Conservation (phyloP, 2,113 vertebrate genomes). For the Bambusicola thoracicus region DNA sequence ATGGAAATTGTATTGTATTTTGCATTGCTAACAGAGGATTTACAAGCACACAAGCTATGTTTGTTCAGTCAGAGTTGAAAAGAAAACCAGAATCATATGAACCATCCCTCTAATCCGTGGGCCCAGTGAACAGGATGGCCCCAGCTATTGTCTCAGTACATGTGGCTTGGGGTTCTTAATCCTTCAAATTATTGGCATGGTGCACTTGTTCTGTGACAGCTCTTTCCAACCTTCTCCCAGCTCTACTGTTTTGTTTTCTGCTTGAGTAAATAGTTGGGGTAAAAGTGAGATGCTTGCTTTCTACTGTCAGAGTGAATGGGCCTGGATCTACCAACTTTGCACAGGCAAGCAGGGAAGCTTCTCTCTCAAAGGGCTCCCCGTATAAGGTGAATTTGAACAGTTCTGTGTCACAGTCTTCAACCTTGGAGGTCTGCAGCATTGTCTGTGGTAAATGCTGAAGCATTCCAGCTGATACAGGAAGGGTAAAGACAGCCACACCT, state of each 20-base stretch:
- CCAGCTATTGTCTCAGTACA: slow-evolving; percentile 49
- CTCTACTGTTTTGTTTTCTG: slow-evolving; percentile 55
- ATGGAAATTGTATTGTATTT: slow-evolving; percentile 55
- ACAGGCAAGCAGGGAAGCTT: not conserved
- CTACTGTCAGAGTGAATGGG: slow-evolving; percentile 13
- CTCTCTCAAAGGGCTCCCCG: not conserved
- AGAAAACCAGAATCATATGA: slow-evolving; percentile 67
- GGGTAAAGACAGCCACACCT: not conserved
- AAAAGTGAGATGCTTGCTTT: slow-evolving; percentile 51
- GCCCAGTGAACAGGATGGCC: slow-evolving; percentile 46
- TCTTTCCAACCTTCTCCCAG: slow-evolving; percentile 54
- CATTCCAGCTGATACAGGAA: not conserved
- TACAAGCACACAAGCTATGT: slow-evolving; percentile 45
- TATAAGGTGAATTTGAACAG: not conserved
- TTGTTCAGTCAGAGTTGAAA: slow-evolving; percentile 63
- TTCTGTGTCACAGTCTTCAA: not conserved
- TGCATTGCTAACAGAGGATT: slow-evolving; percentile 59
- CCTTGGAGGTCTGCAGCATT: not conserved
- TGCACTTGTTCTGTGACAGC: slow-evolving; percentile 58
- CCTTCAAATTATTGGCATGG: slow-evolving; percentile 68
- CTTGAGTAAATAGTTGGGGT: slow-evolving; percentile 30
- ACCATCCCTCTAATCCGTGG: slow-evolving; percentile 66
- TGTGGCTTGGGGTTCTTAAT: slow-evolving; percentile 60
- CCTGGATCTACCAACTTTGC: not conserved
- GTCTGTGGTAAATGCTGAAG: not conserved